These are phyloP conservation scores for Trichogramma dendrolimi DNA, from an alignment of 2,888 invertebrate species.

Conservation along the genomic window DNA sequence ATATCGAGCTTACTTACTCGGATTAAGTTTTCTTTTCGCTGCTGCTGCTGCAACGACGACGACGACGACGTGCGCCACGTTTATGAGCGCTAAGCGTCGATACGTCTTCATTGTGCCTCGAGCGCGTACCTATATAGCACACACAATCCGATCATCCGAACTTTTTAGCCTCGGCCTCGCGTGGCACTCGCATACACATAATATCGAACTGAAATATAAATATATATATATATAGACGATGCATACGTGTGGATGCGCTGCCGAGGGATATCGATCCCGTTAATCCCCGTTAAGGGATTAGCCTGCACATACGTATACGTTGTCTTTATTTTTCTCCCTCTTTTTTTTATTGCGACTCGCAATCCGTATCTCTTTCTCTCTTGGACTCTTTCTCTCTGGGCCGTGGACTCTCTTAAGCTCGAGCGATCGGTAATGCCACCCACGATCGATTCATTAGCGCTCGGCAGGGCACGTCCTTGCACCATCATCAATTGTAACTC, in stretches of 20 bases:
- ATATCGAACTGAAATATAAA: neutral
- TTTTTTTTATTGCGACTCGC: neutral
- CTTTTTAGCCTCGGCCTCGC: neutral
- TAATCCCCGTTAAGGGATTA: constrained; percentile 7
- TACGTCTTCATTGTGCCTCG: too few relatives aligned
- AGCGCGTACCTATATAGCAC: too few relatives aligned
- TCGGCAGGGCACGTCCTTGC: constrained; percentile 44
- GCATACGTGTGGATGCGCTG: neutral
- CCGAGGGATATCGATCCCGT: constrained; percentile 1
- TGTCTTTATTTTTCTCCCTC: neutral
- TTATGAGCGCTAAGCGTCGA: too few relatives aligned
- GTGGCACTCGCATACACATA: neutral
- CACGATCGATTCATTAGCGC: constrained; percentile 51
- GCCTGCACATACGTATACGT: neutral
- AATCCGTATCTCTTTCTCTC: neutral
- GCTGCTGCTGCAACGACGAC: neutral
- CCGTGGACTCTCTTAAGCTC: neutral
- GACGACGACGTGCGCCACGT: neutral
- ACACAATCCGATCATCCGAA: too few relatives aligned
- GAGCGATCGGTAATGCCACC: constrained; percentile 40
- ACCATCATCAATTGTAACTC: constrained; percentile 43
- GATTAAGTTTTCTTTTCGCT: constrained; percentile 11
- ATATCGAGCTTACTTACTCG: neutral
- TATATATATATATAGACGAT: constrained; percentile 2
- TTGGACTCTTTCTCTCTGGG: too few relatives aligned